phyloP scores from a whole-genome alignment of 2,888 invertebrate species.

The Chymomyza amoena region DNA sequence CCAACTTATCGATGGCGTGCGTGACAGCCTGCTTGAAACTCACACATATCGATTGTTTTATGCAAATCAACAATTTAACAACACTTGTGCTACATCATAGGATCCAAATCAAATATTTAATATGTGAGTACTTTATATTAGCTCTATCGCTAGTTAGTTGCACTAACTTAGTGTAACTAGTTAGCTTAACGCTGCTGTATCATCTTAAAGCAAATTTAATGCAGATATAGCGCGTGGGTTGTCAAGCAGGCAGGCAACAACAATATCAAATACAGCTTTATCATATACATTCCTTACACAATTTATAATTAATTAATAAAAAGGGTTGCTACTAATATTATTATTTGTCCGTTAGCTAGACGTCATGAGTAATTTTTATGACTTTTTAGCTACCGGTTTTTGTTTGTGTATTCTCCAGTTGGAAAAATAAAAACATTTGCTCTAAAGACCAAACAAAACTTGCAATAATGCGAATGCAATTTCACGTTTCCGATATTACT shows the following conservation, averaged over 20 bases:
- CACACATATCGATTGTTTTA: no score
- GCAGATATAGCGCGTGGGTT: background rate
- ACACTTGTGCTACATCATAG: no score
- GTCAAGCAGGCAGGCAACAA: background rate
- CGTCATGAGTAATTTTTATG: background rate
- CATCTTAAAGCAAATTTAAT: background rate
- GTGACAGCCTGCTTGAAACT: no score
- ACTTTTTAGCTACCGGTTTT: conserved; percentile 8
- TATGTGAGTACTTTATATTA: no score
- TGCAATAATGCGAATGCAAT: background rate
- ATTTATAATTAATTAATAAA: conserved; percentile 2
- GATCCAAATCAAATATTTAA: no score
- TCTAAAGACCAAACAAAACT: background rate
- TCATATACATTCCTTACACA: background rate
- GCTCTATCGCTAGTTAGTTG: no score
- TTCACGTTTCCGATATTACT: background rate
- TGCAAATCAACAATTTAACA: no score
- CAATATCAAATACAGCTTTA: background rate
- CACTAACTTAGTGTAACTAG: background rate
- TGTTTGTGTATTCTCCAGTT: background rate
- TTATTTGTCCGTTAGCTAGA: background rate
- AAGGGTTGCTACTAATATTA: conserved; percentile 2
- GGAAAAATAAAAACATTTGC: background rate
- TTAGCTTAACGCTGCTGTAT: background rate
- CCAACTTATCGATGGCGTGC: no score